These are phyloP conservation scores for Aphis craccivora DNA, from an alignment of 1,140 invertebrate species.

Conservation along the genomic window DNA sequence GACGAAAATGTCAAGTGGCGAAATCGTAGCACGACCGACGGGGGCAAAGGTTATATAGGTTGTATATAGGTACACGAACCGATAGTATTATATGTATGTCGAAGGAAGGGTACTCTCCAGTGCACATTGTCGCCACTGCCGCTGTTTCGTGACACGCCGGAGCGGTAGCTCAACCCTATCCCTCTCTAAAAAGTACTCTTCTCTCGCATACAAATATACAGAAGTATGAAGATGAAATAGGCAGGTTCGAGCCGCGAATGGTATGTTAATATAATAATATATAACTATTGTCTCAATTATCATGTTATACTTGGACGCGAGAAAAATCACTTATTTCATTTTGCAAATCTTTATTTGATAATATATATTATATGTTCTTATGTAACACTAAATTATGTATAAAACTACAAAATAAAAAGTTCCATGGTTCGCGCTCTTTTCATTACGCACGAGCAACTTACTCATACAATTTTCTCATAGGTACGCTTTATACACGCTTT, in stretches of 20 bases:
- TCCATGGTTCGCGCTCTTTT: background rate
- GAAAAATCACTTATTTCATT: background rate
- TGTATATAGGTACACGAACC: background rate
- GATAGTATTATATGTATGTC: background rate
- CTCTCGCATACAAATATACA: background rate
- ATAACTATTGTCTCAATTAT: background rate
- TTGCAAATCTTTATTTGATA: background rate
- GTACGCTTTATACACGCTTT: too few species aligned
- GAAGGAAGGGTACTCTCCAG: background rate
- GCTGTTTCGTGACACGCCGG: background rate
- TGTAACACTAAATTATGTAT: background rate
- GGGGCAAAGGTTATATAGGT: conserved; percentile 21
- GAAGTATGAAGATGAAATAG: too few species aligned
- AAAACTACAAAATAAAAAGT: background rate
- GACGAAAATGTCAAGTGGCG: conserved; percentile 16
- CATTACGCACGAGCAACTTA: too few species aligned
- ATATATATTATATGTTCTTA: background rate
- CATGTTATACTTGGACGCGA: background rate
- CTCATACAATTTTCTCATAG: too few species aligned
- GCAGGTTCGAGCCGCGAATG: background rate
- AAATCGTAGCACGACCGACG: background rate
- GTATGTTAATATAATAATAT: too few species aligned
- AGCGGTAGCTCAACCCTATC: background rate
- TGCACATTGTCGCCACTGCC: background rate
- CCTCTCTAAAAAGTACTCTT: background rate